Conservation (phyloP, 2,888 invertebrate genomes). For the Drepana falcataria region DNA sequence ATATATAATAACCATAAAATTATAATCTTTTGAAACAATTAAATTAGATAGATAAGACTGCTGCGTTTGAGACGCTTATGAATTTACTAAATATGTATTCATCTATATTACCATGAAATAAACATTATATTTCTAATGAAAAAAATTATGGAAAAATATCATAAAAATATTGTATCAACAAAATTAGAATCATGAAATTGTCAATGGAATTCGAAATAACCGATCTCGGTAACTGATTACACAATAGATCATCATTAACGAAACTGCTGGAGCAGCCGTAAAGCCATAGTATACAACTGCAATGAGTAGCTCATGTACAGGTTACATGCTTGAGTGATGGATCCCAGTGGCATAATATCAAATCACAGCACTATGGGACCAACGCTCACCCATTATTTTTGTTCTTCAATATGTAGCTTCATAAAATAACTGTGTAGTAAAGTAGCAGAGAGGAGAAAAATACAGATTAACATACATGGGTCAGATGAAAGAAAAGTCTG, state of each 20-base stretch:
- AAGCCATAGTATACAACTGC: constrained; percentile 2
- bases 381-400: too few relatives aligned
- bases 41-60: too few relatives aligned
- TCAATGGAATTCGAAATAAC: constrained; percentile 2
- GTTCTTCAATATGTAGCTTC: too few relatives aligned
- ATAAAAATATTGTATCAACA: neutral
- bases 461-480: too few relatives aligned
- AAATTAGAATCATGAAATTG: constrained; percentile 5
- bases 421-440: too few relatives aligned
- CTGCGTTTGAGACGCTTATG: too few relatives aligned
- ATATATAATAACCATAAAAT: neutral
- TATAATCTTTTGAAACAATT: neutral
- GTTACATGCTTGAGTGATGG: neutral
- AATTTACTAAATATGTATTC: too few relatives aligned
- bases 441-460: too few relatives aligned
- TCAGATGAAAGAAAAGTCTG: too few relatives aligned
- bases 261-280: constrained; percentile 23
- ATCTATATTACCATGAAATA: too few relatives aligned
- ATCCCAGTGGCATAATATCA: too few relatives aligned
- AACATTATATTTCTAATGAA: neutral
- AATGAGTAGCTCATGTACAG: neutral
- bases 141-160: neutral
- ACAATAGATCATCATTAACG: constrained; percentile 38
- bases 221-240: constrained; percentile 33
- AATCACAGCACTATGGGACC: too few relatives aligned